Evolutionary conservation across 2,888 invertebrate genomes (phyloP).

Genomic region (Crematogaster levior): DNA sequence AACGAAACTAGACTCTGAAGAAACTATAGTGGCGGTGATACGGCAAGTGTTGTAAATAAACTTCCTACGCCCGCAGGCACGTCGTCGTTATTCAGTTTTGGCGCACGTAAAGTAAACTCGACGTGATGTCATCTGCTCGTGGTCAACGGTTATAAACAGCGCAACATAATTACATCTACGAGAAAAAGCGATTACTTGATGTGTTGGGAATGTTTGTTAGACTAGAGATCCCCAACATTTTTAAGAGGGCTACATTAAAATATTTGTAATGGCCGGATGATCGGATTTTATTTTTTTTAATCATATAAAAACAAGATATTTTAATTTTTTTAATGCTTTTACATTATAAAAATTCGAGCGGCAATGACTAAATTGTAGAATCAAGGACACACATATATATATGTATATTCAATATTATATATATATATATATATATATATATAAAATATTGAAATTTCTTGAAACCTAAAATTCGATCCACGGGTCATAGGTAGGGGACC

Average conservation of each 20-base stretch:
- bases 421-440: neutral
- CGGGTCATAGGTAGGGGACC: neutral
- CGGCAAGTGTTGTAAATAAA: slow-evolving; percentile 23
- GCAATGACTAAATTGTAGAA: neutral
- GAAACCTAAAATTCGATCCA: neutral
- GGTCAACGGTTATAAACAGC: slow-evolving; percentile 46
- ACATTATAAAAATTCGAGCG: neutral
- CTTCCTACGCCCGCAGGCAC: slow-evolving; percentile 41
- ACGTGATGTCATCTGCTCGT: slow-evolving; percentile 47
- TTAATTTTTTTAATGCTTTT: neutral
- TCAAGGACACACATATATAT: neutral
- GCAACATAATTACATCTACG: slow-evolving; percentile 45
- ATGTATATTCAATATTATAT: no score
- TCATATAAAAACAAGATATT: neutral
- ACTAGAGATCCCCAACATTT: neutral
- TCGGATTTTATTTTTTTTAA: neutral
- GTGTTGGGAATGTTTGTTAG: slow-evolving; percentile 36
- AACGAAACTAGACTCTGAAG: neutral
- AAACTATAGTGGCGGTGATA: slow-evolving; percentile 16
- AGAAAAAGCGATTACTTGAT: slow-evolving; percentile 52
- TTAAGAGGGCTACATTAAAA: neutral
- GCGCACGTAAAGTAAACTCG: slow-evolving; percentile 55
- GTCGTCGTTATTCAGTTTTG: slow-evolving; percentile 7
- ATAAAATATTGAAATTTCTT: neutral
- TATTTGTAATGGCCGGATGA: neutral